These are phyloP conservation scores for Pagrus major DNA, from an alignment of 2,113 vertebrate species.

Conservation along the genomic window DNA sequence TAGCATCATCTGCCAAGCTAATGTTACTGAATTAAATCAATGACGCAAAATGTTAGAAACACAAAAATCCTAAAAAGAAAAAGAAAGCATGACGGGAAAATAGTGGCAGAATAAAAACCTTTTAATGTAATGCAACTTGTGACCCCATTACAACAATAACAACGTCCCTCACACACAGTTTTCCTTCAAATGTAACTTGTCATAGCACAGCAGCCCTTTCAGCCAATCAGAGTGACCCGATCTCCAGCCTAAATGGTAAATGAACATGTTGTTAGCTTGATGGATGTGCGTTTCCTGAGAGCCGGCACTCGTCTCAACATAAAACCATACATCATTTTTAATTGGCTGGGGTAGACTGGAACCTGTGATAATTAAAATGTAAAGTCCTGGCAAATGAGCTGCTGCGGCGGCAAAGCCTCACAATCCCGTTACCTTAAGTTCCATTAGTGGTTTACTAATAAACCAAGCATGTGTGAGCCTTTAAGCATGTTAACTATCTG, in stretches of 20 bases:
- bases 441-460: slow-evolving; percentile 78
- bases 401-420: slow-evolving; percentile 63
- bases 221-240: slow-evolving; percentile 68
- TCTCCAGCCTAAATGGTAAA: slow-evolving; percentile 78
- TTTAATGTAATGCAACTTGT: slow-evolving; percentile 1
- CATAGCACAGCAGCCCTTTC: slow-evolving; percentile 40
- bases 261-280: slow-evolving; percentile 80
- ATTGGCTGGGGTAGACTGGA: slow-evolving; percentile 84
- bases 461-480: slow-evolving; percentile 58
- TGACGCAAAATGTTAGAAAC: not conserved
- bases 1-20: not conserved
- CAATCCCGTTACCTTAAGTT: slow-evolving; percentile 73
- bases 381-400: slow-evolving; percentile 81
- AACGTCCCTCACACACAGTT: slow-evolving; percentile 62
- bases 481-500: slow-evolving; percentile 40
- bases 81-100: not conserved
- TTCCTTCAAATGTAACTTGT: slow-evolving; percentile 58
- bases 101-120: not conserved
- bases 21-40: not conserved
- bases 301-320: slow-evolving; percentile 72
- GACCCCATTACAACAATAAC: slow-evolving; percentile 21
- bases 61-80: not conserved
- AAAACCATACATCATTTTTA: slow-evolving; percentile 90
- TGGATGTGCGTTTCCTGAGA: slow-evolving; percentile 82
- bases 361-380: slow-evolving; percentile 81